These are phyloP conservation scores for Brotogeris chrysoptera DNA, from an alignment of 2,797 vertebrate genomes.

Conservation along the genomic window DNA sequence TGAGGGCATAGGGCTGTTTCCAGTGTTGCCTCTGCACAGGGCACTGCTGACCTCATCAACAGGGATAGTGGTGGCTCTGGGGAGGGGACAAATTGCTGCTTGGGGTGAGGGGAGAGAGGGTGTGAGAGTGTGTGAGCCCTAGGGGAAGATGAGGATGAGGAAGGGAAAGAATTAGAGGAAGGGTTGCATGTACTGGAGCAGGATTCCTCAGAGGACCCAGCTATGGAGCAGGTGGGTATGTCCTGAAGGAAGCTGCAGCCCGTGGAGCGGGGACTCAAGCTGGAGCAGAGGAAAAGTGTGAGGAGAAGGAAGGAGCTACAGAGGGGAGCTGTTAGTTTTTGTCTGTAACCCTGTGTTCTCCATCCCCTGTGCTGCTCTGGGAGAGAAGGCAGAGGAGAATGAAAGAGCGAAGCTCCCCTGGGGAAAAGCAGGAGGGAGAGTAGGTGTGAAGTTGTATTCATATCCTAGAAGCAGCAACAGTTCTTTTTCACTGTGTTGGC, in stretches of 20 bases:
- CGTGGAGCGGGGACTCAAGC: rapidly evolving
- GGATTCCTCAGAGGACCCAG: background rate
- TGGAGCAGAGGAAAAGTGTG: background rate
- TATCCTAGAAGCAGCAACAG: background rate
- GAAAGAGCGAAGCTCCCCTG: background rate
- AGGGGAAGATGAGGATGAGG: background rate
- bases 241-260: background rate
- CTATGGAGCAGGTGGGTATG: background rate
- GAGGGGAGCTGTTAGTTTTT: background rate
- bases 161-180: background rate
- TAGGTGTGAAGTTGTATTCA: background rate
- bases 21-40: rapidly evolving
- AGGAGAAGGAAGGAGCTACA: background rate
- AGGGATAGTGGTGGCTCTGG: rapidly evolving
- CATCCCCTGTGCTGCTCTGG: too few relatives aligned
- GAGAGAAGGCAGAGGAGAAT: background rate
- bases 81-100: background rate
- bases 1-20: background rate
- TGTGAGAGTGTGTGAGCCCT: background rate
- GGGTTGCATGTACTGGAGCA: rapidly evolving
- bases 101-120: background rate
- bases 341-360: too few relatives aligned
- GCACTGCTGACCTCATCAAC: background rate
- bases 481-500: background rate
- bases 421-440: background rate